Conservation (phyloP, 2,797 vertebrate genomes). For the Spheniscus humboldti region DNA sequence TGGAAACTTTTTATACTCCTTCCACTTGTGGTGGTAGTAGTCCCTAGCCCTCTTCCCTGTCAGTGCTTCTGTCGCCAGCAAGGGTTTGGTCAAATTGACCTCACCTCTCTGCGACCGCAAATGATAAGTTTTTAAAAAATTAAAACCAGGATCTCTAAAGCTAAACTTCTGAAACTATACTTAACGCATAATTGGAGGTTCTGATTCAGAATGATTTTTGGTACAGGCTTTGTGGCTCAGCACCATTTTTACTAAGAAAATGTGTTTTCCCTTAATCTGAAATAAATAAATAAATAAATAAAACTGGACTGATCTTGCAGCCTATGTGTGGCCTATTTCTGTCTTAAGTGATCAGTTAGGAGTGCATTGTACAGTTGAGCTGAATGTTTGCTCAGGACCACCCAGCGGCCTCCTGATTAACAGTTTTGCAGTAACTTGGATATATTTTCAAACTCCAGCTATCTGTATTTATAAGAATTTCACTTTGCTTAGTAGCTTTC, state of each 20-base stretch:
- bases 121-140: neutral
- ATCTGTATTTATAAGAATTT: neutral
- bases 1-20: neutral
- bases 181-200: neutral
- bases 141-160: neutral
- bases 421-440: neutral
- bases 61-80: neutral
- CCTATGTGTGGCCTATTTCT: neutral
- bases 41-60: neutral
- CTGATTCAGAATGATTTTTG: neutral
- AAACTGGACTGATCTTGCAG: neutral
- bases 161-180: neutral
- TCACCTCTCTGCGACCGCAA: neutral
- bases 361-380: neutral
- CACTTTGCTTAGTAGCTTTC: neutral
- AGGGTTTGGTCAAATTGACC: neutral
- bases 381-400: neutral
- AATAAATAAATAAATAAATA: neutral
- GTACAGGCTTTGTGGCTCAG: neutral
- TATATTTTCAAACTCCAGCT: neutral
- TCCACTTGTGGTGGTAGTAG: neutral
- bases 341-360: neutral
- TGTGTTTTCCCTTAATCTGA: neutral
- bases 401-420: neutral
- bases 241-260: neutral